These are phyloP conservation scores for Galerucella nymphaeae DNA, from an alignment of 2,888 invertebrate genomes.

Conservation along the genomic window DNA sequence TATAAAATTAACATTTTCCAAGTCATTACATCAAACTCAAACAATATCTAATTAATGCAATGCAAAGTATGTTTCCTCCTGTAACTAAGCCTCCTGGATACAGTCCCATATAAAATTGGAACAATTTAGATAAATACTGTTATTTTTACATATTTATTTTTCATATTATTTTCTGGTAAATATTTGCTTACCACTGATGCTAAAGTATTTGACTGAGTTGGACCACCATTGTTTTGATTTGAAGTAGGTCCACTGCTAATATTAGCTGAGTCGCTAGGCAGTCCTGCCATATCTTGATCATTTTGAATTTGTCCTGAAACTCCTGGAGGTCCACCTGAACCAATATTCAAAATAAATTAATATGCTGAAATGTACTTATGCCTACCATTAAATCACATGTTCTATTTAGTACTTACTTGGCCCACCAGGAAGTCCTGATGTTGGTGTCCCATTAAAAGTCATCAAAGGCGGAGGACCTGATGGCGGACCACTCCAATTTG, in stretches of 20 bases:
- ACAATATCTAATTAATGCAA: too few relatives aligned
- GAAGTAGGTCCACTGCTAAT: constrained; percentile 34
- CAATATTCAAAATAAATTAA: not conserved
- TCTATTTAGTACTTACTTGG: constrained; percentile 11
- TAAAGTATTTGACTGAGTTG: constrained; percentile 36
- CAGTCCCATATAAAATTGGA: too few relatives aligned
- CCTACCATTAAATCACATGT: not conserved
- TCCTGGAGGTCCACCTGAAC: constrained; percentile 23
- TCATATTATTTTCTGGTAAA: not conserved
- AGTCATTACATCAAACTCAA: too few relatives aligned
- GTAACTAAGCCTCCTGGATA: too few relatives aligned
- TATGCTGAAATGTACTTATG: not conserved
- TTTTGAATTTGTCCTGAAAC: constrained; percentile 2
- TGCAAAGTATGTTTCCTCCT: too few relatives aligned
- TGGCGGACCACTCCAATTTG: constrained; percentile 77
- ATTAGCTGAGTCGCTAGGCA: constrained; percentile 40
- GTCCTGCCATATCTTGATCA: constrained; percentile 1
- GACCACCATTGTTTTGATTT: constrained; percentile 50
- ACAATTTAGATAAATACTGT: too few relatives aligned
- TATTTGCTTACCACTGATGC: constrained; percentile 29
- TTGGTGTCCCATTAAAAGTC: constrained; percentile 56
- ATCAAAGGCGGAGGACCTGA: constrained; percentile 69
- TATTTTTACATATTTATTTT: too few relatives aligned
- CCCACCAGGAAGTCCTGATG: constrained; percentile 50
- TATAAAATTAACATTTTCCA: too few relatives aligned